These are phyloP conservation scores for Pachypeltis micranthus DNA, from an alignment of 1,140 invertebrate genomes.

Conservation along the genomic window DNA sequence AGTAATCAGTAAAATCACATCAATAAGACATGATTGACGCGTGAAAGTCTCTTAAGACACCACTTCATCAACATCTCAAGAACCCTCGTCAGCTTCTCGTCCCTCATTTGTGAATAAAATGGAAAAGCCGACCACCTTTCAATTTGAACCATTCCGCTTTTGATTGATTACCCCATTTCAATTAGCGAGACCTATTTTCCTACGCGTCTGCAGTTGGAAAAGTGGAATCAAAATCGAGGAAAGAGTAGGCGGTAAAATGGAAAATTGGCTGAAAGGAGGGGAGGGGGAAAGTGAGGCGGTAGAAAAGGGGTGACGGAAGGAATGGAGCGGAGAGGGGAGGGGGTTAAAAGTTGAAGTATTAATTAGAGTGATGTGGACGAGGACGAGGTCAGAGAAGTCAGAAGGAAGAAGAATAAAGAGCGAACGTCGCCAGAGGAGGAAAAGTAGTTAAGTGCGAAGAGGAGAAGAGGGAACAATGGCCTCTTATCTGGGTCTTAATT, in stretches of 20 bases:
- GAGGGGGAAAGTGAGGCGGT: too few relatives aligned
- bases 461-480: constrained; percentile 12
- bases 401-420: constrained; percentile 11
- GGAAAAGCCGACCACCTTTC: too few relatives aligned
- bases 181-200: not conserved
- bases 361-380: constrained; percentile 11
- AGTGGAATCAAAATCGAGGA: not conserved
- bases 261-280: not conserved
- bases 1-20: too few relatives aligned
- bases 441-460: constrained; percentile 15
- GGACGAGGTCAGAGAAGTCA: constrained; percentile 13
- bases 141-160: not conserved
- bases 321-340: not conserved
- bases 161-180: not conserved
- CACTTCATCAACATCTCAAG: too few relatives aligned
- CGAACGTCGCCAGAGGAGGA: not conserved
- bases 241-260: not conserved
- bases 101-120: too few relatives aligned
- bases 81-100: too few relatives aligned
- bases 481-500: constrained; percentile 15
- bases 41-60: too few relatives aligned
- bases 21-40: too few relatives aligned
- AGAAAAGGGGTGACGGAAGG: too few relatives aligned
- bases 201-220: not conserved
- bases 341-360: constrained; percentile 15